These are phyloP conservation scores for Sternarchorhynchus goeldii DNA, from an alignment of 2,797 vertebrate species.

Conservation along the genomic window DNA sequence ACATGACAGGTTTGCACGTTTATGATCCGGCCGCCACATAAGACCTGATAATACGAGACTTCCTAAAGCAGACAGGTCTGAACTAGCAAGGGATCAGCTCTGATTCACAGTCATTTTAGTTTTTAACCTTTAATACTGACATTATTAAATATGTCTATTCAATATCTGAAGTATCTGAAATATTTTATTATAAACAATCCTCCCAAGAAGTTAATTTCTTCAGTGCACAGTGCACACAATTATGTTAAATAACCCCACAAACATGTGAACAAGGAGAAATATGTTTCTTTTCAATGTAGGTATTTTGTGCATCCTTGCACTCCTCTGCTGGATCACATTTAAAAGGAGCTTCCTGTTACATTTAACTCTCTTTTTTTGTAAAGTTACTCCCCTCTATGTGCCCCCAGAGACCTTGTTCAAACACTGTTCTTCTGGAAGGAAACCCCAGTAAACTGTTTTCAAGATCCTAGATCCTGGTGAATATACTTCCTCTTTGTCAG, in stretches of 20 bases:
- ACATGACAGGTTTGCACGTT: too few relatives aligned
- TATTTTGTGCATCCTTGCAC: constrained; percentile 49
- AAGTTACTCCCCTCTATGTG: constrained; percentile 54
- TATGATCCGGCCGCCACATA: not conserved
- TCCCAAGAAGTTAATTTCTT: too few relatives aligned
- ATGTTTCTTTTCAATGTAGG: constrained; percentile 17
- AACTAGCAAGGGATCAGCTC: not conserved
- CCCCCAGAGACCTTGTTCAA: constrained; percentile 59
- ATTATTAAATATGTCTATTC: too few relatives aligned
- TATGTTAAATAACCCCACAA: not conserved
- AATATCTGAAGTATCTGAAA: too few relatives aligned
- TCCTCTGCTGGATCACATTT: constrained; percentile 62
- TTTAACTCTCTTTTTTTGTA: constrained; percentile 40
- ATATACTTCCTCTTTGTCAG: constrained; percentile 75
- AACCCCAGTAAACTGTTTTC: constrained; percentile 59
- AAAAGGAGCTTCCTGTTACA: constrained; percentile 63
- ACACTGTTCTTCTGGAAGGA: constrained; percentile 62
- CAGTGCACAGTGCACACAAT: too few relatives aligned
- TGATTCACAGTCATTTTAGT: too few relatives aligned
- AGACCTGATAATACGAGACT: not conserved
- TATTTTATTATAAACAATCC: too few relatives aligned
- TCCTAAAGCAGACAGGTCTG: not conserved
- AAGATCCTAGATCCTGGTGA: constrained; percentile 68
- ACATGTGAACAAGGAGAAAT: not conserved
- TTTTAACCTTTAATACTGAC: too few relatives aligned